Percentiles rank a stretch among this genome's conserved stretches.
Evolutionary conservation across 2,888 invertebrate genomes (phyloP).

Genomic region (Netelia virgata): DNA sequence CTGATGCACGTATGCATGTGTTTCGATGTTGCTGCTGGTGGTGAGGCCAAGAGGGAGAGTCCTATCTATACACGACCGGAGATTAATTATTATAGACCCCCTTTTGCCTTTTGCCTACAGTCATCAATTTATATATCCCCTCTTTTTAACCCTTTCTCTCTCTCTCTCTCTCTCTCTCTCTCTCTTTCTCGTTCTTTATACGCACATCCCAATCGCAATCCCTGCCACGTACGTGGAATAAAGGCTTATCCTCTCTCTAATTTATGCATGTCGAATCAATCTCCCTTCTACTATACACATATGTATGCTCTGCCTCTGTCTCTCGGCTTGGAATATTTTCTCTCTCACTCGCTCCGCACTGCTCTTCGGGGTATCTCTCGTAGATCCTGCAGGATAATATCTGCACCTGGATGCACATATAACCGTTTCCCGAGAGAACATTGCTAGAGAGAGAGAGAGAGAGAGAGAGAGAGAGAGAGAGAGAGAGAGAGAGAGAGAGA

Average conservation of each 20-base stretch:
- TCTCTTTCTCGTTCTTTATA: conserved; percentile 11
- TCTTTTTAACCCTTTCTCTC: conserved; percentile 9
- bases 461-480: conserved; percentile 63
- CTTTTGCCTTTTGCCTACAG: conserved; percentile 81
- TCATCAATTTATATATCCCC: conserved; percentile 83
- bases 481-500: conserved; percentile 63
- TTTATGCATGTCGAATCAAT: conserved; percentile 85
- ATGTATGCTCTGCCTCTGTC: conserved; percentile 39
- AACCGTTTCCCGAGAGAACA: conserved; percentile 75
- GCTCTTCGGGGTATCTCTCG: conserved; percentile 64
- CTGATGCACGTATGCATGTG: conserved; percentile 54
- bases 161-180: background rate
- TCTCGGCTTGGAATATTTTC: conserved; percentile 39
- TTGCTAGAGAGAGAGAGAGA: conserved; percentile 62
- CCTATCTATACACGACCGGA: conserved; percentile 78
- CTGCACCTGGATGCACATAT: conserved; percentile 80
- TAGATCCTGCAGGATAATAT: conserved; percentile 61
- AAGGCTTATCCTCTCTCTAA: conserved; percentile 84
- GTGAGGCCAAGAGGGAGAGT: conserved; percentile 29
- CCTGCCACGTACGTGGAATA: conserved; percentile 76
- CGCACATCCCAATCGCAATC: conserved; percentile 79
- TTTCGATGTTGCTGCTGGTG: conserved; percentile 42
- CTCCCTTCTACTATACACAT: conserved; percentile 75
- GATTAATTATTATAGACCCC: conserved; percentile 85
- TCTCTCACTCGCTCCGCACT: conserved; percentile 22